These are phyloP conservation scores for Dicrurus megarhynchus DNA, from an alignment of 2,113 vertebrate species.

Conservation along the genomic window DNA sequence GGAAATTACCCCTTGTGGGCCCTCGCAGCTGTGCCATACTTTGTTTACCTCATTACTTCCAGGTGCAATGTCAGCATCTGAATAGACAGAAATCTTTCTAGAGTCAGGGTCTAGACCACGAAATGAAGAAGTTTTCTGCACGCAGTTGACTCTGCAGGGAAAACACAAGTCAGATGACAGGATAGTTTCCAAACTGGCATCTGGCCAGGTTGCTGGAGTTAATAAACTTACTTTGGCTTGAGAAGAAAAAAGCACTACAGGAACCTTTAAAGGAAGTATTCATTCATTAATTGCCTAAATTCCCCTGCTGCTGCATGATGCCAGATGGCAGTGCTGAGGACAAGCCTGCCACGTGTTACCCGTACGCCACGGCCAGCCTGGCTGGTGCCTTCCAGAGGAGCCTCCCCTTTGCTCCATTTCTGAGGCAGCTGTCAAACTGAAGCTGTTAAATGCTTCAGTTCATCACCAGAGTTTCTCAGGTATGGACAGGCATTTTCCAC, in stretches of 20 bases:
- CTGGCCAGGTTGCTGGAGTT: background rate
- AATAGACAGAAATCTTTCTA: background rate
- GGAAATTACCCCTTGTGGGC: background rate
- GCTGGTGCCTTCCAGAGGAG: background rate
- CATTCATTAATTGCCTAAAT: background rate
- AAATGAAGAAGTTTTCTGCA: background rate
- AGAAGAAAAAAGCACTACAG: background rate
- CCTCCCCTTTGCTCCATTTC: fast-evolving
- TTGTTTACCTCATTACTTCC: background rate
- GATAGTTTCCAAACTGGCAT: background rate
- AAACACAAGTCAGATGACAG: background rate
- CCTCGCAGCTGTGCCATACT: fast-evolving
- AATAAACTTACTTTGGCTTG: background rate
- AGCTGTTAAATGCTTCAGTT: background rate
- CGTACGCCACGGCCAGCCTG: fast-evolving
- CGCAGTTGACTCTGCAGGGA: fast-evolving
- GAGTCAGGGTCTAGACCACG: background rate
- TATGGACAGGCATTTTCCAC: background rate
- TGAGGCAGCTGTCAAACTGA: fast-evolving
- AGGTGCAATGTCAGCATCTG: background rate
- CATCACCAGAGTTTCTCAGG: background rate
- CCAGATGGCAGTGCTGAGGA: background rate
- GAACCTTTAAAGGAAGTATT: background rate
- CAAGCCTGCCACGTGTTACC: background rate
- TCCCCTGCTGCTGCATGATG: fast-evolving